These are phyloP conservation scores for Zhuqinia jingwanae DNA, from an alignment of 2,888 invertebrate species.

Conservation along the genomic window DNA sequence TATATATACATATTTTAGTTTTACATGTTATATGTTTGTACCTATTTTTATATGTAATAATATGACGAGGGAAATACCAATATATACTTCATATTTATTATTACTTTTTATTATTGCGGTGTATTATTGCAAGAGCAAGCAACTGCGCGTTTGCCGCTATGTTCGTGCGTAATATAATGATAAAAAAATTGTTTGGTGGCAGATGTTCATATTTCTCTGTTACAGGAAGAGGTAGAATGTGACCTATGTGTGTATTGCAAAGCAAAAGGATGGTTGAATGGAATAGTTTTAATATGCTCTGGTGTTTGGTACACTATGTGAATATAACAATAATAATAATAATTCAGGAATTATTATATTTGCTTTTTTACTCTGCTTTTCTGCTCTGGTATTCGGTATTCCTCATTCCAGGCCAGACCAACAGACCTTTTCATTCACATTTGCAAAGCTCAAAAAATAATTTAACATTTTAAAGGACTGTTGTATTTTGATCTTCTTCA, in stretches of 20 bases:
- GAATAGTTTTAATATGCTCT: neutral
- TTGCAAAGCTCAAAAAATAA: conserved; percentile 47
- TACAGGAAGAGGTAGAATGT: conserved; percentile 17
- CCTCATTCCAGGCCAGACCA: neutral
- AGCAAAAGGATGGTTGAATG: neutral
- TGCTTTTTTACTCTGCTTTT: conserved; percentile 15
- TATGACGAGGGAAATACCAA: neutral
- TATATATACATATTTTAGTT: neutral
- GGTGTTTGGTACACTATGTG: conserved; percentile 2
- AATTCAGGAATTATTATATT: conserved; percentile 49
- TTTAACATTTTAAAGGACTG: conserved; percentile 53
- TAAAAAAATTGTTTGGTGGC: conserved; percentile 48
- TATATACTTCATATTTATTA: conserved; percentile 8
- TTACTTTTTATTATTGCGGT: conserved; percentile 58
- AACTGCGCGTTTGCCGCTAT: conserved; percentile 26
- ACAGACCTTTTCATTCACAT: conserved; percentile 46
- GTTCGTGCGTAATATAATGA: conserved; percentile 26
- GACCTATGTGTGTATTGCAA: conserved; percentile 13
- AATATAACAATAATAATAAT: too few species aligned
- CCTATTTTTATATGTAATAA: neutral
- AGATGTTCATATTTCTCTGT: conserved; percentile 55
- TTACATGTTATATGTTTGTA: too few species aligned
- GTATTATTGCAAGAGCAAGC: conserved; percentile 33
- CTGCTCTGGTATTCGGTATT: neutral
- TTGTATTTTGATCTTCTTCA: neutral